Evolutionary conservation across 2,888 invertebrate species (phyloP).

Genomic region (Drosophila borborema): DNA sequence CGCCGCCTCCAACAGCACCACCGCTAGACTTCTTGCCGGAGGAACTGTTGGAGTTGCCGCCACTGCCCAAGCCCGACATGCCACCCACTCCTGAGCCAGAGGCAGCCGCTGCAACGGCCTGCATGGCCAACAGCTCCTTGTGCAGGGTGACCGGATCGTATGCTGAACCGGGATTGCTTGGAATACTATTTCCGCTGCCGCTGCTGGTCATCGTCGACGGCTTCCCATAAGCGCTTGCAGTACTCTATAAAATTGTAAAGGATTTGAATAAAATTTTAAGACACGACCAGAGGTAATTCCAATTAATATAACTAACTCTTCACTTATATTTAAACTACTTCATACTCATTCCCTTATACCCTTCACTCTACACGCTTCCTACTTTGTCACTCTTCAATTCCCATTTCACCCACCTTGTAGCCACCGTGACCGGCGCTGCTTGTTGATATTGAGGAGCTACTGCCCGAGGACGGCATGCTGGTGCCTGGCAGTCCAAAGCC

Average conservation of each 20-base stretch:
- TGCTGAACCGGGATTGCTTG: conserved; percentile 82
- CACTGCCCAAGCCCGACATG: conserved; percentile 42
- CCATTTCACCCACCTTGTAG: conserved; percentile 76
- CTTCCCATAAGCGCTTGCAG: conserved; percentile 83
- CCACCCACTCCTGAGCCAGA: conserved; percentile 67
- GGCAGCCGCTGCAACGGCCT: conserved; percentile 84
- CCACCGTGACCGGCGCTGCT: conserved; percentile 68
- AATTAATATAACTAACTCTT: not conserved
- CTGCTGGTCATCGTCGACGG: conserved; percentile 80
- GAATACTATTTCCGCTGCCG: conserved; percentile 71
- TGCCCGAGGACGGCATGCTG: conserved; percentile 81
- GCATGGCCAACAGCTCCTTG: conserved; percentile 85
- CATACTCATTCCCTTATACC: too few relatives aligned
- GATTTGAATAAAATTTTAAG: not conserved
- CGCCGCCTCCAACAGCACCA: conserved; percentile 25
- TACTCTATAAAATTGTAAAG: conserved; percentile 54
- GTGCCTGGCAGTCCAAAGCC: conserved; percentile 83
- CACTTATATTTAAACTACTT: too few relatives aligned
- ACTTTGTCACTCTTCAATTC: too few relatives aligned
- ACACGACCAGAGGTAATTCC: not conserved
- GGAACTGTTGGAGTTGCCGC: conserved; percentile 59
- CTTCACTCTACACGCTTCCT: not conserved
- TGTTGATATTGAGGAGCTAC: conserved; percentile 67
- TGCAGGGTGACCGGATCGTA: conserved; percentile 85
- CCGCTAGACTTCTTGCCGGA: conserved; percentile 63